Percentiles rank a stretch among this genome's conserved stretches.
phyloP scores from a whole-genome alignment of 2,113 vertebrate genomes.

The Lynx canadensis region DNA sequence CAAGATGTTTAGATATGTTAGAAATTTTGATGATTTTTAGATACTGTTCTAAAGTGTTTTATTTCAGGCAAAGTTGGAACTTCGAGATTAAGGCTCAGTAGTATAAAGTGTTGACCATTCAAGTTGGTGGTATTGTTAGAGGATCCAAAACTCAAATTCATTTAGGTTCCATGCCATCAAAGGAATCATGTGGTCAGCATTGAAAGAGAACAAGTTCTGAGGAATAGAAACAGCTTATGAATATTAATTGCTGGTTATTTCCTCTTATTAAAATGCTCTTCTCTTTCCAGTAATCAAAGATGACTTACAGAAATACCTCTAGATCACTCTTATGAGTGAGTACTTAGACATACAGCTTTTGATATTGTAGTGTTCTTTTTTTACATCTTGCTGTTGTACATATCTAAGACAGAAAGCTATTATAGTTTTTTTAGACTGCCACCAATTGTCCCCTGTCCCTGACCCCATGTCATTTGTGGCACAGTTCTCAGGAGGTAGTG shows the following conservation, averaged over 20 bases:
- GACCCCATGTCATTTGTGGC: not conserved
- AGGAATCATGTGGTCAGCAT: not conserved
- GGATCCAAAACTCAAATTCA: not conserved
- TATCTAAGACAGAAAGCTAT: slow-evolving; percentile 2
- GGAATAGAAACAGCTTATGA: not conserved
- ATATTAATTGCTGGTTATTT: slow-evolving; percentile 53
- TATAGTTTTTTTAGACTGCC: not conserved
- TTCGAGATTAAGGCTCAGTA: not conserved
- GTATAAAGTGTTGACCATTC: not conserved
- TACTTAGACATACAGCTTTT: not conserved
- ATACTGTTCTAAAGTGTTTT: not conserved
- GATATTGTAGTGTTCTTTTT: not conserved
- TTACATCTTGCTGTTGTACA: not conserved
- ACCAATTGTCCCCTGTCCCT: not conserved
- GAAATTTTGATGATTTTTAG: slow-evolving; percentile 17
- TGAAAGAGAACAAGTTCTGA: slow-evolving; percentile 53
- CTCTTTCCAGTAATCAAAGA: not conserved
- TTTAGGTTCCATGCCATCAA: slow-evolving; percentile 1
- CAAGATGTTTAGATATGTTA: not conserved
- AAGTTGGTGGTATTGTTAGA: not conserved
- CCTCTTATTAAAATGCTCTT: not conserved
- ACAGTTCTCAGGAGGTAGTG: not conserved
- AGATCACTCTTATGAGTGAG: not conserved
- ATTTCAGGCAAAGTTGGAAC: slow-evolving; percentile 16
- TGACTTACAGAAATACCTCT: not conserved